These are phyloP conservation scores for Carpatolechia fugitivella DNA, from an alignment of 2,888 invertebrate species.

Conservation along the genomic window DNA sequence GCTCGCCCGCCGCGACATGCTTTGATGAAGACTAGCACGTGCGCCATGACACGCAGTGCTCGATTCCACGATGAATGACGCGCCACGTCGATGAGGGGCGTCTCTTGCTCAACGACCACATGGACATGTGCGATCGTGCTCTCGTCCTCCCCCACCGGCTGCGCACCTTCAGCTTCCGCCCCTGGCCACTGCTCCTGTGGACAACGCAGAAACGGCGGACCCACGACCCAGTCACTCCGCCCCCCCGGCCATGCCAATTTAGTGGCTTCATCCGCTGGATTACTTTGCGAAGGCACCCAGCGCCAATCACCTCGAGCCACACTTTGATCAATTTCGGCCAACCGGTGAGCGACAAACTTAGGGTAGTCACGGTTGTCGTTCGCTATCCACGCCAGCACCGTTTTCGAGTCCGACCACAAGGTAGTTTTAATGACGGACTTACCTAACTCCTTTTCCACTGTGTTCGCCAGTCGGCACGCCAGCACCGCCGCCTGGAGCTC, in stretches of 20 bases:
- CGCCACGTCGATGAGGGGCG: neutral
- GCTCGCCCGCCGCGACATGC: neutral
- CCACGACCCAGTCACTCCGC: slow-evolving; percentile 1
- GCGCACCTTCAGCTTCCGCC: neutral
- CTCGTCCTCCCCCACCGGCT: neutral
- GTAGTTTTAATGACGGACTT: neutral
- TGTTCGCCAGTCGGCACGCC: neutral
- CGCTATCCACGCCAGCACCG: slow-evolving; percentile 15
- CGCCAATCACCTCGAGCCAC: slow-evolving; percentile 4
- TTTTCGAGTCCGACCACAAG: slow-evolving; percentile 18
- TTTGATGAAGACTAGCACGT: neutral
- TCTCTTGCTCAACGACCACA: neutral
- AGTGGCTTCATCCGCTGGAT: slow-evolving; percentile 14
- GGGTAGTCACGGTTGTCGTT: slow-evolving; percentile 2
- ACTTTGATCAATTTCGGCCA: slow-evolving; percentile 12
- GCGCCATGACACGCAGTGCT: neutral
- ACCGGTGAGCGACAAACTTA: slow-evolving; percentile 11
- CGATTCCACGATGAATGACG: slow-evolving; percentile 6
- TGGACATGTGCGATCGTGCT: neutral
- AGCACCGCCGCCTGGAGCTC: neutral
- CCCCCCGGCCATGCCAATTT: neutral
- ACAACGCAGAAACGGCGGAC: slow-evolving; percentile 10
- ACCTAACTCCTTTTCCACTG: neutral
- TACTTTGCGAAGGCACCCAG: slow-evolving; percentile 9
- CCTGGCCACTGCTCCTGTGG: neutral